Evolutionary conservation across 2,797 vertebrate species (phyloP).

Genomic region (Aplochiton taeniatus): DNA sequence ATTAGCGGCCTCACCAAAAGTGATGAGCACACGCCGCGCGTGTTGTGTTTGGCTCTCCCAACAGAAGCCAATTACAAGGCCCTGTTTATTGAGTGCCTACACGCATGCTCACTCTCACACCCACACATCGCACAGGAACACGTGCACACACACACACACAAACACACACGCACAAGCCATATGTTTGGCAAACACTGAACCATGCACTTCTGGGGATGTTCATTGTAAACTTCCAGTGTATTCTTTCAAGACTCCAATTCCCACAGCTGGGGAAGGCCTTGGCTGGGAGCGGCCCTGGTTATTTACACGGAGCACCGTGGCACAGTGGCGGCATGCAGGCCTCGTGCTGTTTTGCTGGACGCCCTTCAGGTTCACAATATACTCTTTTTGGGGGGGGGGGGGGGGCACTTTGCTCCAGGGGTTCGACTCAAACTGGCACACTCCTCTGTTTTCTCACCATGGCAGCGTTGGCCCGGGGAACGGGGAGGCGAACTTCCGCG

Average conservation of each 20-base stretch:
- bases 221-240: conserved; percentile 23
- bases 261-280: not conserved
- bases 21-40: conserved; percentile 24
- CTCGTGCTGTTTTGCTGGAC: not conserved
- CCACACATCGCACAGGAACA: not conserved
- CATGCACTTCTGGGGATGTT: conserved; percentile 13
- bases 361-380: not conserved
- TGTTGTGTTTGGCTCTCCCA: conserved; percentile 15
- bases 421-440: conserved; percentile 3
- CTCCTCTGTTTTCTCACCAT: not conserved
- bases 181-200: conserved; percentile 8
- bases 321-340: not conserved
- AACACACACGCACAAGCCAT: not conserved
- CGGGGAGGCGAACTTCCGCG: no score
- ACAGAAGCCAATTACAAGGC: conserved; percentile 16
- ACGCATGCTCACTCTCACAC: not conserved
- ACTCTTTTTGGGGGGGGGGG: not conserved
- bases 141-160: conserved; percentile 1
- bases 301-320: not conserved
- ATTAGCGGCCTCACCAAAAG: conserved; percentile 41
- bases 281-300: conserved; percentile 3
- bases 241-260: conserved; percentile 19
- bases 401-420: not conserved
- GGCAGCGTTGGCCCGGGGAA: not conserved
- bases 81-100: conserved; percentile 21